These are phyloP conservation scores for Argyrosomus japonicus DNA, from an alignment of 2,113 vertebrate species.

Conservation along the genomic window DNA sequence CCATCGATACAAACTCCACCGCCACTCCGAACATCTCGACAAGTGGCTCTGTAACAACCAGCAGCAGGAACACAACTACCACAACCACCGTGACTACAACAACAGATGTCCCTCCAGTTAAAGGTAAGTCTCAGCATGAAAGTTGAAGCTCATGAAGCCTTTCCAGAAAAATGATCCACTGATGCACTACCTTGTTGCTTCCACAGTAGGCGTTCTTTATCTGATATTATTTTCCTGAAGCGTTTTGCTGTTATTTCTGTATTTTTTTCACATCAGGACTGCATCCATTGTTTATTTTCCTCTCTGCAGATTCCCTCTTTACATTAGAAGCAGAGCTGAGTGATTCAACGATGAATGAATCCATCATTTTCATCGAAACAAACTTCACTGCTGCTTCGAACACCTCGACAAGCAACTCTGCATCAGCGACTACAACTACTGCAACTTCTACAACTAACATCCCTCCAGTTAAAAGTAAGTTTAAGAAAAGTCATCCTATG, in stretches of 20 bases:
- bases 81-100: slow-evolving; percentile 36
- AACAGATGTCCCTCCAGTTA: slow-evolving; percentile 46
- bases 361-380: slow-evolving; percentile 27
- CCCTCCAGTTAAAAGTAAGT: slow-evolving; percentile 79
- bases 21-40: slow-evolving; percentile 42
- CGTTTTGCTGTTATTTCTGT: slow-evolving; percentile 31
- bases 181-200: not conserved
- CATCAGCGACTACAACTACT: slow-evolving; percentile 17
- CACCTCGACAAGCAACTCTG: slow-evolving; percentile 41
- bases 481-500: too few relatives aligned
- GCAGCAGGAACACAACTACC: slow-evolving; percentile 9
- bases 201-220: not conserved
- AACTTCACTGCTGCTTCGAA: slow-evolving; percentile 50
- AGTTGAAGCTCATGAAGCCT: not conserved
- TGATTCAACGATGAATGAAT: slow-evolving; percentile 59
- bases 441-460: slow-evolving; percentile 44
- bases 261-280: not conserved
- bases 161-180: not conserved
- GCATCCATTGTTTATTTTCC: slow-evolving; percentile 15
- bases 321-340: slow-evolving; percentile 76
- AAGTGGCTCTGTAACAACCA: slow-evolving; percentile 24
- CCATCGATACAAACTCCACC: slow-evolving; percentile 41
- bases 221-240: slow-evolving; percentile 3
- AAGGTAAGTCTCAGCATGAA: slow-evolving; percentile 66
- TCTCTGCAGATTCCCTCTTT: slow-evolving; percentile 77